These are phyloP conservation scores for Pseudorectes ferrugineus DNA, from an alignment of 2,113 vertebrate genomes.

Conservation along the genomic window DNA sequence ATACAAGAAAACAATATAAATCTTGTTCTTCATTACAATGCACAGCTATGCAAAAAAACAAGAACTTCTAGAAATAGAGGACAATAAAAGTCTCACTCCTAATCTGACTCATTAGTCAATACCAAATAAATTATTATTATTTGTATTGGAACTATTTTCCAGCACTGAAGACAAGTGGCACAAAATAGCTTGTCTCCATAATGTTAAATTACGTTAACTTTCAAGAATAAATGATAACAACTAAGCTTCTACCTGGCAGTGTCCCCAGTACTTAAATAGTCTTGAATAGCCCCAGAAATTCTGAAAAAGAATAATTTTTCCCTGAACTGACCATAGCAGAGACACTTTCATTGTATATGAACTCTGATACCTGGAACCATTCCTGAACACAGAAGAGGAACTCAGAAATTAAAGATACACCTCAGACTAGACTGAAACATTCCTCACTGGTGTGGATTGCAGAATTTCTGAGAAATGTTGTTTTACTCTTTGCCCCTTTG, in stretches of 20 bases:
- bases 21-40: not conserved
- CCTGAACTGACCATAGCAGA: not conserved
- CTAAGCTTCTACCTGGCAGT: not conserved
- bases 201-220: not conserved
- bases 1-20: slow-evolving; percentile 17
- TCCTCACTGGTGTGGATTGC: not conserved
- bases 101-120: not conserved
- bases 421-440: not conserved
- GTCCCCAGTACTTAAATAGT: not conserved
- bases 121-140: not conserved
- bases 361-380: not conserved
- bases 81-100: not conserved
- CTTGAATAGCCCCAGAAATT: not conserved
- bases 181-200: not conserved
- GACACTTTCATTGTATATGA: not conserved
- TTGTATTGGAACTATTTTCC: not conserved
- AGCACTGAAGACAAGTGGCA: not conserved
- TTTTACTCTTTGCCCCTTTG: not conserved
- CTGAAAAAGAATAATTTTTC: not conserved
- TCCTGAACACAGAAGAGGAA: not conserved
- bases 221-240: not conserved
- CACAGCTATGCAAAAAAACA: not conserved
- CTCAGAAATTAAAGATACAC: not conserved
- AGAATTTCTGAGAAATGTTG: not conserved
- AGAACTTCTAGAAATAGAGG: not conserved